Evolutionary conservation across 2,888 invertebrate genomes (phyloP).

Genomic region (Epinotia brunnichana): DNA sequence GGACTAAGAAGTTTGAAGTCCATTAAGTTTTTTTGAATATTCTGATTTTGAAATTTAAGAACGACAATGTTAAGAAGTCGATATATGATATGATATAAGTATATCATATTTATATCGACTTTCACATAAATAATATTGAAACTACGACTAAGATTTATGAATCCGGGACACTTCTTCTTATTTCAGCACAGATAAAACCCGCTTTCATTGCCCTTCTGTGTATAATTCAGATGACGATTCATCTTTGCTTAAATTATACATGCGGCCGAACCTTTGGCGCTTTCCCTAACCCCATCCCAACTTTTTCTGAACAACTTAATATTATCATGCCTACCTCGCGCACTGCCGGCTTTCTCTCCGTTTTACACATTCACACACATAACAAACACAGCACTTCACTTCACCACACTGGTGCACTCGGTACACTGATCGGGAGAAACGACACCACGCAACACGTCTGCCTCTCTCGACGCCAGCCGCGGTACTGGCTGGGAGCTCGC

Average conservation of each 20-base stretch:
- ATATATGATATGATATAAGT: too few relatives aligned
- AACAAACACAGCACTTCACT: conserved; percentile 47
- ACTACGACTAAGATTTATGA: too few relatives aligned
- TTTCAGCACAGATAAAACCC: background rate
- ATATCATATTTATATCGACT: too few relatives aligned
- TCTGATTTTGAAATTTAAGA: background rate
- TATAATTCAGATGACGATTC: background rate
- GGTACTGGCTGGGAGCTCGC: conserved; percentile 58
- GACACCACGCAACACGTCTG: conserved; percentile 46
- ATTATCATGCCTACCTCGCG: conserved; percentile 45
- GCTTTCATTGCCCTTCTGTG: background rate
- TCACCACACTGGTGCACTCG: conserved; percentile 26
- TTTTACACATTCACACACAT: conserved; percentile 65
- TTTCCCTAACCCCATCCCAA: conserved; percentile 6
- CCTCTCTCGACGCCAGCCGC: conserved; percentile 64
- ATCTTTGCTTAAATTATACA: background rate
- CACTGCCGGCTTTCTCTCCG: conserved; percentile 65
- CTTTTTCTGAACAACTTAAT: conserved; percentile 54
- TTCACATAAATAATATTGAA: too few relatives aligned
- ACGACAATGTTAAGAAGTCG: too few relatives aligned
- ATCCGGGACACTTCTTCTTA: background rate
- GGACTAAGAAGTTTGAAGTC: too few relatives aligned
- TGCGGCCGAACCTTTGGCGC: background rate
- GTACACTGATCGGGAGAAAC: background rate
- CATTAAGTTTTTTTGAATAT: too few relatives aligned